Evolutionary conservation across 2,888 invertebrate genomes (phyloP), one percentile per base, ranked within the genome.

Genomic region (Leucophenga maculata): DNA sequence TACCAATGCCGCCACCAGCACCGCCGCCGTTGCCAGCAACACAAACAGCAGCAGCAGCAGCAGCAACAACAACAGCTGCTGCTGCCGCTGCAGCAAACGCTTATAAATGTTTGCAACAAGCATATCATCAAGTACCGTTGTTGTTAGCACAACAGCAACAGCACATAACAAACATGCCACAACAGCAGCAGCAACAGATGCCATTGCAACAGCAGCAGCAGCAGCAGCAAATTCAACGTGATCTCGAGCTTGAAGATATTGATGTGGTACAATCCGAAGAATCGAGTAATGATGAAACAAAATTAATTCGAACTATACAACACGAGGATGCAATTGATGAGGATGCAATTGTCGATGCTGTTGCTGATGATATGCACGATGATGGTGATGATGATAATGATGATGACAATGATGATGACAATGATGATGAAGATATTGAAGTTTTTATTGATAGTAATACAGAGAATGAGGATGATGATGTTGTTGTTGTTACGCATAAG

Each of bases 391-490:
- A 14, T 60, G 48, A 14, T 48, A 6, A 46, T 46, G 22, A 46
- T 22, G 46, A 62, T n/a, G 16, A 46, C 22, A 26, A 64, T 64
- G n/a, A 46, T 48, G 62, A 62, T 20, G 20, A n/a, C 44, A 13
- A 20, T 20, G 44, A 83, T 14, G 86, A 85, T 3, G 86, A 86
- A 68, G 86, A 86, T 69, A 76, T 84, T 3, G 86, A 86, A 60
- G 86, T 86, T 0, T 86, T 86, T 46, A 86, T 86, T 52, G 86
- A 86, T 44, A 85, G 82, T 71, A 85, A 80, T n/a, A 83, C 80
- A 70, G 72, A 72, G 50, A 67, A 55, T 13, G 62, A 68, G 14
- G 50, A 39, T 4, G 14, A 66, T 31, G 22, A 39, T 9, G 59
- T 55, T 52, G 72, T 69, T 1, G 80, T 77, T 69, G 31, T 8